These are phyloP conservation scores for Amphipoea lucens DNA, from an alignment of 2,888 invertebrate species.

Conservation along the genomic window DNA sequence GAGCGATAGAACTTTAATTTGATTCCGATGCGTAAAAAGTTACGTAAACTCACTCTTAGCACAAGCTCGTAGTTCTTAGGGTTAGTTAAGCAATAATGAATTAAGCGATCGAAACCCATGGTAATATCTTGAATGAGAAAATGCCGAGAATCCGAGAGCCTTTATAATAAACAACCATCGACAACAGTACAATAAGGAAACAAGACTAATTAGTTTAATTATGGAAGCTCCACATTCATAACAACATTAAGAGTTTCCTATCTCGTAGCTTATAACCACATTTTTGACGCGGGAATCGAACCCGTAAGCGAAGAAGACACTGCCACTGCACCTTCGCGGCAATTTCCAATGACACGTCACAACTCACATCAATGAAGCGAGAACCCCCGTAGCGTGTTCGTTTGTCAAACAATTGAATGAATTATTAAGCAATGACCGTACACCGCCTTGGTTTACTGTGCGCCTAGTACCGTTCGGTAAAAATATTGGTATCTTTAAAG, in stretches of 20 bases:
- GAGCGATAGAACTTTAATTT: neutral
- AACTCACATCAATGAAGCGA: slow-evolving; percentile 52
- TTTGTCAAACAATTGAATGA: slow-evolving; percentile 52
- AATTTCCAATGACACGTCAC: slow-evolving; percentile 45
- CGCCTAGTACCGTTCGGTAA: slow-evolving; percentile 50
- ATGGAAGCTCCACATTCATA: slow-evolving; percentile 20
- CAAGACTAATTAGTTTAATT: slow-evolving; percentile 17
- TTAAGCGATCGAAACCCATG: neutral
- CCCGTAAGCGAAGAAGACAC: neutral
- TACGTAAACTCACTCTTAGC: neutral
- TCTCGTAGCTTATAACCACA: neutral
- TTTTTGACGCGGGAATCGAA: slow-evolving; percentile 18
- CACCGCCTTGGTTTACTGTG: slow-evolving; percentile 38
- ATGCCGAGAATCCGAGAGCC: neutral
- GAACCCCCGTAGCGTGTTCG: slow-evolving; percentile 29
- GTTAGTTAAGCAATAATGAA: neutral
- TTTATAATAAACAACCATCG: neutral
- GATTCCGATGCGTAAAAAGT: neutral
- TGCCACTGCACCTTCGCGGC: slow-evolving; percentile 3
- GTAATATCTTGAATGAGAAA: neutral
- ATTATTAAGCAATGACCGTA: slow-evolving; percentile 45
- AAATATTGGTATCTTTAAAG: slow-evolving; percentile 28
- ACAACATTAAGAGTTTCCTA: slow-evolving; percentile 2
- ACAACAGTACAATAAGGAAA: neutral
- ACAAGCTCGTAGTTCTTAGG: neutral